Evolutionary conservation across 2,797 vertebrate genomes (phyloP), one percentile per base, ranked within the genome.

Genomic region (Cyprinodon diabolis): DNA sequence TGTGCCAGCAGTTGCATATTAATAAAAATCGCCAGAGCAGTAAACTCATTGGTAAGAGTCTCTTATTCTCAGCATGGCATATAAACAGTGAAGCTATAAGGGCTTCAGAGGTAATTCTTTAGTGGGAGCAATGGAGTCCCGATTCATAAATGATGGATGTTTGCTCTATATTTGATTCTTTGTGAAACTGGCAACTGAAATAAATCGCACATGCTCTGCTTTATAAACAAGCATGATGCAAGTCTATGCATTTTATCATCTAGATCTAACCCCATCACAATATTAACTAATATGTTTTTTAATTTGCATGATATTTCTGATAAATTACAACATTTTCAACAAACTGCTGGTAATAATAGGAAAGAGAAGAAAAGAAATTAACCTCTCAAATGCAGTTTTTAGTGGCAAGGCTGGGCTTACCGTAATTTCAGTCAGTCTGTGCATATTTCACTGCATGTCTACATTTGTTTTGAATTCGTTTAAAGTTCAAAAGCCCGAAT

Each of bases 141-240:
- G 49, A 56, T 78, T 85, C 63, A 84, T 82, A 69, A 86, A 86
- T 79, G 66, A 87, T 76, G 23, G 54, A 82, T 78, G 60, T 45
- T 71, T 76, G 45, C 67, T 76, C 37, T 57, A 71, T 57, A 72
- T 63, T 25, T 66, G 56, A 74, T 35, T 75, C 63, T 72, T 55
- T 6, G 7, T 52, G 47, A 83, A 75, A 77, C 23, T 40, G 58
- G 72, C 19, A 68, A 35, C 43, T 19, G 21, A 21, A n/a, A 6
- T n/a, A 43, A 25, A 13, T 52, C 78, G 30, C 43, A 63, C 6
- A 51, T 51, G 49, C 21, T 45, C n/a, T n/a, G 19, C 43, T 10
- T 63, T 40, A 17, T 37, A 37, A 9, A 60, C 40, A 62, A 11
- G 19, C 19, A 11, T n/a, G 15, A 37, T 62, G 58, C 19, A 37